Evolutionary conservation across 2,888 invertebrate species (phyloP).

Genomic region (Dasysyrphus albostriatus): DNA sequence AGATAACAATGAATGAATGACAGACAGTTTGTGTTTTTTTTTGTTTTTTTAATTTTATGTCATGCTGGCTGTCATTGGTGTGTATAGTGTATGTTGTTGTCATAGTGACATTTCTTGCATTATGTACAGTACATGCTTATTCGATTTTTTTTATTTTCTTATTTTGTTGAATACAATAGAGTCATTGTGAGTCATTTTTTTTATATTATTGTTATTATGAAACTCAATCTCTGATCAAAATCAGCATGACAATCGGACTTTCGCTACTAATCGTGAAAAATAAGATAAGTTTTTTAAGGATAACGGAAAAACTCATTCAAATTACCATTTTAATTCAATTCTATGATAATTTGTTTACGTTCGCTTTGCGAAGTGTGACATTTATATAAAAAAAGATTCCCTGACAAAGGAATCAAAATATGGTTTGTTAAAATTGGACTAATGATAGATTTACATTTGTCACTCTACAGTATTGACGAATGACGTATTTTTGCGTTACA

Average conservation of each 20-base stretch:
- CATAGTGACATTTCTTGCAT: slow-evolving; percentile 42
- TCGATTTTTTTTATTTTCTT: slow-evolving; percentile 7
- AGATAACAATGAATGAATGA: slow-evolving; percentile 71
- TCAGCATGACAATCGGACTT: neutral
- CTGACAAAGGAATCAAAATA: no score
- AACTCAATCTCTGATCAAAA: neutral
- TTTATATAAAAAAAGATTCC: no score
- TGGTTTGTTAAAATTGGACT: no score
- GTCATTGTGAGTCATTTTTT: slow-evolving; percentile 34
- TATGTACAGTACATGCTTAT: neutral
- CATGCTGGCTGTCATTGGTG: slow-evolving; percentile 23
- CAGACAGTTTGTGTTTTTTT: slow-evolving; percentile 29
- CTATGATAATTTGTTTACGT: no score
- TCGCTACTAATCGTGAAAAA: neutral
- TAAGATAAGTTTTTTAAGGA: neutral
- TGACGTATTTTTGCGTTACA: no score
- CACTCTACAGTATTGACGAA: no score
- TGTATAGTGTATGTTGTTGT: slow-evolving; percentile 7
- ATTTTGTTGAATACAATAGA: neutral
- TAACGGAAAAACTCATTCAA: neutral
- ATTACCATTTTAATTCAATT: no score
- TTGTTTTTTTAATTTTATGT: slow-evolving; percentile 30
- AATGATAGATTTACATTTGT: no score
- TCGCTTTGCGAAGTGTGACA: no score
- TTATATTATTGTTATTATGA: slow-evolving; percentile 19